phyloP scores from a whole-genome alignment of 2,797 vertebrate genomes.

The Morelia viridis region DNA sequence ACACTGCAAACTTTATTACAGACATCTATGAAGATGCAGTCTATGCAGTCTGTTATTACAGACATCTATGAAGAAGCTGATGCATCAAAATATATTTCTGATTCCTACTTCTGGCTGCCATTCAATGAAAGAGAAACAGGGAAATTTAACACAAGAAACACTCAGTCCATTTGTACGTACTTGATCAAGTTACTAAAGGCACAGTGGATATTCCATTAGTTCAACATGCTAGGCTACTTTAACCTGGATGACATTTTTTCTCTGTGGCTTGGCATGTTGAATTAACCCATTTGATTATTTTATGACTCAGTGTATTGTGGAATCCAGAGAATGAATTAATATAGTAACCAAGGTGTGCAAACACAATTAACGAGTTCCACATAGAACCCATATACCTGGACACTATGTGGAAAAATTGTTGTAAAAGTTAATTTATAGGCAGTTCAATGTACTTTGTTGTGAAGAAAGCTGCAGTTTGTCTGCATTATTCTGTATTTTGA shows the following conservation, averaged over 20 bases:
- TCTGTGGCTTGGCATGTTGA: no score
- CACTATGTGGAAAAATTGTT: not conserved
- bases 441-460: conserved; percentile 17
- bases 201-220: no score
- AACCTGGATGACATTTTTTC: no score
- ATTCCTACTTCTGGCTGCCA: not conserved
- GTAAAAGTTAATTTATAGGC: not conserved
- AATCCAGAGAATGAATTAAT: no score
- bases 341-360: no score
- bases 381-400: no score
- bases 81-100: not conserved
- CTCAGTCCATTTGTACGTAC: not conserved
- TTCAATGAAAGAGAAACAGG: not conserved
- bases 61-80: not conserved
- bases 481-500: conserved; percentile 33
- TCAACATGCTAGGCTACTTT: no score
- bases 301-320: no score
- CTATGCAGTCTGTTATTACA: no score
- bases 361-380: no score
- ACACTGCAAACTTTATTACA: not conserved
- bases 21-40: not conserved
- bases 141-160: not conserved
- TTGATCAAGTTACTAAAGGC: no score
- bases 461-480: not conserved
- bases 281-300: no score